Conservation (phyloP, 2,113 vertebrate genomes). For the Cynocephalus volans region DNA sequence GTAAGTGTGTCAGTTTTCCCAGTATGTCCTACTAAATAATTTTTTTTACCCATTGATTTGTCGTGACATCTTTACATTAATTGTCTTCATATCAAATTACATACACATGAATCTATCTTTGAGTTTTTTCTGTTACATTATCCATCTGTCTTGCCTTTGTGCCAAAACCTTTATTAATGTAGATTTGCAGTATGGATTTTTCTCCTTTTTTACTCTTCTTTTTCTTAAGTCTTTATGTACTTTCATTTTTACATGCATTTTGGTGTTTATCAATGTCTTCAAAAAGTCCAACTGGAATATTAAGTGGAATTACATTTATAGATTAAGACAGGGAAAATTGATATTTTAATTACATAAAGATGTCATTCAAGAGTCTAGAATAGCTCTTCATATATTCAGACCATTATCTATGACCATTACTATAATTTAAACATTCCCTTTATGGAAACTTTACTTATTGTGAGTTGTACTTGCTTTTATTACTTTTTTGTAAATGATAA, state of each 20-base stretch:
- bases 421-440: slow-evolving; percentile 19
- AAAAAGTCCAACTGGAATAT: background rate
- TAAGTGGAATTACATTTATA: background rate
- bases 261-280: slow-evolving; percentile 24
- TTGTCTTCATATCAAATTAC: too few species aligned
- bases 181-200: background rate
- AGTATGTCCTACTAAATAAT: background rate
- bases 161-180: slow-evolving; percentile 32
- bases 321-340: background rate
- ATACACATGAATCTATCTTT: background rate
- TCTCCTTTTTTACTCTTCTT: background rate
- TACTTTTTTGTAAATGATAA: background rate
- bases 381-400: slow-evolving; percentile 27
- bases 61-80: slow-evolving; percentile 28
- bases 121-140: background rate
- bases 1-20: background rate
- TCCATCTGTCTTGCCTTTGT: slow-evolving; percentile 21
- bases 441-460: background rate
- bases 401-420: background rate
- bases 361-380: background rate
- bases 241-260: background rate
- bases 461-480: background rate
- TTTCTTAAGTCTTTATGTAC: background rate
- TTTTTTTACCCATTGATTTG: background rate
- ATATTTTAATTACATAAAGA: slow-evolving; percentile 13